phyloP scores from a whole-genome alignment of 2,888 invertebrate genomes.

The Rhagonycha lutea region DNA sequence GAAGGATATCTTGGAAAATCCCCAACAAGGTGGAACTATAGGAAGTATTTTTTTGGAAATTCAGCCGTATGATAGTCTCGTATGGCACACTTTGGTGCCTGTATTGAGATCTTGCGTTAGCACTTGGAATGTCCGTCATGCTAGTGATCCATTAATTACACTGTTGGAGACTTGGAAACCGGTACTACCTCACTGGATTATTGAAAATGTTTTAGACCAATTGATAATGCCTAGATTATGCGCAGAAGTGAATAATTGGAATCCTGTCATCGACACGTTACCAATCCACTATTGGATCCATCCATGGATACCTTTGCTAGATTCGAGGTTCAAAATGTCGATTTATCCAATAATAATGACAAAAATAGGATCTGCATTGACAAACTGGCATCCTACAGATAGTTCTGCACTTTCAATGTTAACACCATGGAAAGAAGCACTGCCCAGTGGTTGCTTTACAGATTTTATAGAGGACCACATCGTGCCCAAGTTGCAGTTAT shows the following conservation, averaged over 20 bases:
- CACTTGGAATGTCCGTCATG: conserved; percentile 79
- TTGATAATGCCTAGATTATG: conserved; percentile 76
- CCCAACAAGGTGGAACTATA: conserved; percentile 50
- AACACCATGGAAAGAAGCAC: conserved; percentile 81
- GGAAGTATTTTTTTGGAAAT: conserved; percentile 57
- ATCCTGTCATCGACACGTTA: conserved; percentile 91
- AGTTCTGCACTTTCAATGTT: conserved; percentile 89
- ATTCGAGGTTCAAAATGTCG: conserved; percentile 49
- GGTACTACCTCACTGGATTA: conserved; percentile 81
- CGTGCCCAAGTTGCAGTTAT: conserved; percentile 83
- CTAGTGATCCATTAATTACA: conserved; percentile 76
- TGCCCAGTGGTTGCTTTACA: conserved; percentile 70
- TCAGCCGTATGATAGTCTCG: conserved; percentile 77
- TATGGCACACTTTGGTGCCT: conserved; percentile 94
- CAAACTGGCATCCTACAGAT: conserved; percentile 96
- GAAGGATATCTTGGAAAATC: conserved; percentile 64
- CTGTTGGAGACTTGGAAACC: conserved; percentile 82
- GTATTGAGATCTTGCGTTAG: conserved; percentile 72
- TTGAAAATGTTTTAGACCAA: conserved; percentile 81
- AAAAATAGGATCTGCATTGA: conserved; percentile 85
- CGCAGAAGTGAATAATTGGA: conserved; percentile 86
- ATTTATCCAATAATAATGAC: conserved; percentile 91
- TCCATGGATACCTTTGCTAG: conserved; percentile 86
- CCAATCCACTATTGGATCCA: conserved; percentile 97
- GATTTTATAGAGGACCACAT: conserved; percentile 85